Evolutionary conservation across 2,797 vertebrate species (phyloP).

Genomic region (Lindbergichthys nudifrons): DNA sequence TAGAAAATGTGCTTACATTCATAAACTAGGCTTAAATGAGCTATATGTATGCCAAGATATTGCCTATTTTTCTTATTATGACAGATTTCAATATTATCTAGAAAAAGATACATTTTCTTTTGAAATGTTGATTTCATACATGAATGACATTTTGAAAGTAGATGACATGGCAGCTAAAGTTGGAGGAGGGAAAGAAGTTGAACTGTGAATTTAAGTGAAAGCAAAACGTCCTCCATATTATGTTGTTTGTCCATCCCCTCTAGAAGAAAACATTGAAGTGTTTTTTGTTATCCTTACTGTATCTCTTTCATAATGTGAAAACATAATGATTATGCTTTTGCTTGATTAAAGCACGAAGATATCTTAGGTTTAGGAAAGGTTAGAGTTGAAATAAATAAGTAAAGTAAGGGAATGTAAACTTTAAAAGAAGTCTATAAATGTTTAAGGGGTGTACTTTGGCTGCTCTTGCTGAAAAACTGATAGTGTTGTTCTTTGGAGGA

Average conservation of each 20-base stretch:
- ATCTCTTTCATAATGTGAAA: background rate
- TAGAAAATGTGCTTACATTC: background rate
- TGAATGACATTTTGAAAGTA: background rate
- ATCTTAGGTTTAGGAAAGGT: background rate
- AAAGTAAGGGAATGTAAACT: too few relatives aligned
- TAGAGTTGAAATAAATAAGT: background rate
- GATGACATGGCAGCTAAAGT: background rate
- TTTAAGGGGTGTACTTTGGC: background rate
- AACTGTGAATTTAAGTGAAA: background rate
- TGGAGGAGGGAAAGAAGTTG: background rate
- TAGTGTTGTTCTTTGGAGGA: background rate
- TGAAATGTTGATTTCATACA: background rate
- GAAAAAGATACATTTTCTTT: background rate
- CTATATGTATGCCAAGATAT: background rate
- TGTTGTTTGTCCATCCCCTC: background rate
- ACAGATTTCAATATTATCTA: background rate
- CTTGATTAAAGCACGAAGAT: too few relatives aligned
- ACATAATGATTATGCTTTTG: too few relatives aligned
- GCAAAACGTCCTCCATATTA: conserved; percentile 1
- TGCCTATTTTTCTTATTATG: background rate
- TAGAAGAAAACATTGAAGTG: background rate
- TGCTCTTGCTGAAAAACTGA: background rate
- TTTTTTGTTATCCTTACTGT: background rate
- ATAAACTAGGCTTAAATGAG: background rate
- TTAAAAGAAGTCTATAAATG: background rate